These are phyloP conservation scores for Drosophila nigrodunni DNA, from an alignment of 1,140 invertebrate genomes.

Conservation along the genomic window DNA sequence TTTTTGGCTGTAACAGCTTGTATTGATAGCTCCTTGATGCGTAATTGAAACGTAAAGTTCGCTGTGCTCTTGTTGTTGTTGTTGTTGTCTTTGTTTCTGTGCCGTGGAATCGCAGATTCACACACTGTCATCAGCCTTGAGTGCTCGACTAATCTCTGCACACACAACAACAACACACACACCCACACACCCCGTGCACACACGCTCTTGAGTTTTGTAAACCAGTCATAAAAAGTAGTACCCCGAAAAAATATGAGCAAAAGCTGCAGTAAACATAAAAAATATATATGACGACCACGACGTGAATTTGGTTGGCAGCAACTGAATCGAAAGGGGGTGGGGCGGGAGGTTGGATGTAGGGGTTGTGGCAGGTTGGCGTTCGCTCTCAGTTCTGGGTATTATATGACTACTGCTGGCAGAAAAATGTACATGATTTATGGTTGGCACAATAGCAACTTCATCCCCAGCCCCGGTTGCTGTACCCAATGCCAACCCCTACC, in stretches of 20 bases:
- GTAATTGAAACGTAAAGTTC: constrained; percentile 83
- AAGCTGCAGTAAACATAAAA: constrained; percentile 79
- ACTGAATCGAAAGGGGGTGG: constrained; percentile 52
- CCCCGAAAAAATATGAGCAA: constrained; percentile 52
- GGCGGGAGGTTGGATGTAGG: neutral
- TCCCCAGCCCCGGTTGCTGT: neutral
- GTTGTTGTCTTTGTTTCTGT: no score
- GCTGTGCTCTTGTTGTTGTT: constrained; percentile 45
- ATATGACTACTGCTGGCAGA: constrained; percentile 78
- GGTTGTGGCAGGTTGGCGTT: constrained; percentile 31
- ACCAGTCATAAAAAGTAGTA: constrained; percentile 75
- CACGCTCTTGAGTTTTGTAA: constrained; percentile 56
- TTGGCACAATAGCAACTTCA: constrained; percentile 31
- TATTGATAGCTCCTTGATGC: constrained; percentile 82
- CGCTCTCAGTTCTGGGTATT: constrained; percentile 47
- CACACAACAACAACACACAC: constrained; percentile 41
- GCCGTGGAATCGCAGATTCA: constrained; percentile 7
- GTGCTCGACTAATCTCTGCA: constrained; percentile 59
- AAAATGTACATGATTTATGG: constrained; percentile 82
- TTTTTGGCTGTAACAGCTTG: constrained; percentile 70
- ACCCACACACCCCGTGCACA: neutral
- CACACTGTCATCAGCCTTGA: constrained; percentile 10
- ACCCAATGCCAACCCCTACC: constrained; percentile 4
- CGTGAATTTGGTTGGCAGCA: constrained; percentile 67
- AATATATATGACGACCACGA: constrained; percentile 69